phyloP scores from a whole-genome alignment of 2,113 vertebrate genomes.

The Aepyceros melampus region DNA sequence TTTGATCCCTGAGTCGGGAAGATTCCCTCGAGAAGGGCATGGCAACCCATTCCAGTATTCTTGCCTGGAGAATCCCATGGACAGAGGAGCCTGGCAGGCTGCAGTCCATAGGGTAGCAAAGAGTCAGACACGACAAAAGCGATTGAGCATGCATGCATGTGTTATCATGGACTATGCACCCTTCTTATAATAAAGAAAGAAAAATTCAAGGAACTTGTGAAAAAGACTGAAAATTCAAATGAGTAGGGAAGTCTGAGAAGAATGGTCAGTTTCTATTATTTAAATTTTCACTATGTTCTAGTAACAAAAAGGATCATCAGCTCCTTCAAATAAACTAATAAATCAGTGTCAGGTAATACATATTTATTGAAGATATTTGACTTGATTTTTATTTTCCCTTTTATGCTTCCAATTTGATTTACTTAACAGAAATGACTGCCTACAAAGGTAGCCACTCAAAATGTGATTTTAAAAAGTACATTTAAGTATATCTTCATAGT shows the following conservation, averaged over 20 bases:
- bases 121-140: background rate
- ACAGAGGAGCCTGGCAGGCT: background rate
- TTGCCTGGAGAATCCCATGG: background rate
- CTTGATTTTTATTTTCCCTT: background rate
- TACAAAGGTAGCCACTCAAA: background rate
- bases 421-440: background rate
- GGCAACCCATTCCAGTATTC: background rate
- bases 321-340: background rate
- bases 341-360: background rate
- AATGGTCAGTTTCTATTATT: background rate
- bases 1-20: background rate
- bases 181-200: constrained; percentile 25
- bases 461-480: background rate
- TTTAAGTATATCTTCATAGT: background rate
- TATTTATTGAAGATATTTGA: background rate
- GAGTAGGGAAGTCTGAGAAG: background rate
- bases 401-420: constrained; percentile 19
- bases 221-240: constrained; percentile 36
- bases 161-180: background rate
- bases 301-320: background rate
- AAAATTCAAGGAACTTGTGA: background rate
- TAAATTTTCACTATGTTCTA: background rate
- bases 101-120: background rate
- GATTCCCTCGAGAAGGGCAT: background rate
- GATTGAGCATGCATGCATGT: background rate